Percentiles rank a stretch among this genome's conserved stretches.
Conservation (phyloP, 1,140 invertebrate genomes). For the Plectrocnemia conspersa region DNA sequence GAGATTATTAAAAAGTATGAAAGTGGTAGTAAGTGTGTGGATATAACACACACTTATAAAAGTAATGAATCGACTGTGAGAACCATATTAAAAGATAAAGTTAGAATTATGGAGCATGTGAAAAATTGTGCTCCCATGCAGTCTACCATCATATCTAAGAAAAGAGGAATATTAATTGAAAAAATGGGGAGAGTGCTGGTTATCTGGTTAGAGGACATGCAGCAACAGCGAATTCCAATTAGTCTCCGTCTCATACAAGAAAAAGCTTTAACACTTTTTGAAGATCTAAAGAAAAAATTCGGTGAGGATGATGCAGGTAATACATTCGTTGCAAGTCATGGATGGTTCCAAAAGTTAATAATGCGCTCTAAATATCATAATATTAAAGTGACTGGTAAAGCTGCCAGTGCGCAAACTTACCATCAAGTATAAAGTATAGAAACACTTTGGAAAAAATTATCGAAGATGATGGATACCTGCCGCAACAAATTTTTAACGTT, state of each 20-base stretch:
- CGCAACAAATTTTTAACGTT: constrained; percentile 41
- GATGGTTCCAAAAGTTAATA: constrained; percentile 14
- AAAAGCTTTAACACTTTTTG: constrained; percentile 5
- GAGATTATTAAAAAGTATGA: too few relatives aligned
- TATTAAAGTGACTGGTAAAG: not conserved
- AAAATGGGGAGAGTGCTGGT: not conserved
- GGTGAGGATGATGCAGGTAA: not conserved
- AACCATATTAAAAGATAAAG: too few relatives aligned
- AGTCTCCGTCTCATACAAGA: constrained; percentile 3
- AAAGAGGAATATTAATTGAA: too few relatives aligned
- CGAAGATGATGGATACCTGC: constrained; percentile 38
- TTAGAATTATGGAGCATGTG: too few relatives aligned
- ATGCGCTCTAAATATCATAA: not conserved
- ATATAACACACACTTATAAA: too few relatives aligned
- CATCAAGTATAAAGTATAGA: not conserved
- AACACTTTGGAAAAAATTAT: constrained; percentile 33
- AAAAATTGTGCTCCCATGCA: too few relatives aligned
- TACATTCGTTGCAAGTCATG: constrained; percentile 9
- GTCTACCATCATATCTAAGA: too few relatives aligned
- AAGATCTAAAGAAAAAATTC: constrained; percentile 1
- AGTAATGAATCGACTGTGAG: too few relatives aligned
- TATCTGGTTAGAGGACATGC: not conserved
- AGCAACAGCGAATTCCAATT: not conserved
- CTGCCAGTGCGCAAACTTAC: too few relatives aligned
- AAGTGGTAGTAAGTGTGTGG: too few relatives aligned